phyloP scores from a whole-genome alignment of 2,888 invertebrate genomes.

The Pollenia labialis region DNA sequence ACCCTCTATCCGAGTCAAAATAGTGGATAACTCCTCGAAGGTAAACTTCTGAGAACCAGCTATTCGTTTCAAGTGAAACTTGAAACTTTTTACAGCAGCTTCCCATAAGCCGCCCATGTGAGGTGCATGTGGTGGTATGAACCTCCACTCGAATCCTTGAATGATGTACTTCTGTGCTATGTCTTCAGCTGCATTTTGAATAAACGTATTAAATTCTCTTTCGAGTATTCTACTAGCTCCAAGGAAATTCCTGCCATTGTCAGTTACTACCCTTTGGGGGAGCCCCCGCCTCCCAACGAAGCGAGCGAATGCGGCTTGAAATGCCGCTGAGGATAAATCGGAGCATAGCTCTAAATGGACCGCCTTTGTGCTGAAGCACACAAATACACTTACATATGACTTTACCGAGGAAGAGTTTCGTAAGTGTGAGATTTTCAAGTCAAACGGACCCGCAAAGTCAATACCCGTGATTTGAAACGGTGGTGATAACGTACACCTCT shows the following conservation, averaged over 20 bases:
- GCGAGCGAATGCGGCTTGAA: background rate
- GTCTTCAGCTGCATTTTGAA: background rate
- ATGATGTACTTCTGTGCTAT: background rate
- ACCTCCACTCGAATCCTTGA: background rate
- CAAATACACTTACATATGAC: constrained; percentile 1
- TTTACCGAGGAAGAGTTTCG: constrained; percentile 19
- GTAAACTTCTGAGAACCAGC: background rate
- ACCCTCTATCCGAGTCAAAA: background rate
- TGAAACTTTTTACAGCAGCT: background rate
- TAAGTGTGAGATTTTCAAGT: constrained; percentile 36
- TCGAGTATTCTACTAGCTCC: background rate
- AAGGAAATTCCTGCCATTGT: constrained; percentile 4
- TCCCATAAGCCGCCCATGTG: background rate
- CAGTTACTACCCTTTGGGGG: background rate
- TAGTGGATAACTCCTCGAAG: background rate
- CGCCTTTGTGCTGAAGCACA: background rate
- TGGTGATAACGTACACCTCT: constrained; percentile 28
- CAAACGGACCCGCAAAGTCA: constrained; percentile 65
- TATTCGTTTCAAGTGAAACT: background rate
- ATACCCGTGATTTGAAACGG: constrained; percentile 47
- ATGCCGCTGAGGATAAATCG: too few relatives aligned
- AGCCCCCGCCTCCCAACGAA: background rate
- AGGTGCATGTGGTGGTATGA: background rate
- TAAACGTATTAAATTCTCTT: background rate
- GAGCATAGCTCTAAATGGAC: too few relatives aligned